A percentile compares a stretch with the other conserved stretches of the same genome.
Evolutionary conservation across 1,140 invertebrate species (phyloP).

Genomic region (Lasaia peninsularis): DNA sequence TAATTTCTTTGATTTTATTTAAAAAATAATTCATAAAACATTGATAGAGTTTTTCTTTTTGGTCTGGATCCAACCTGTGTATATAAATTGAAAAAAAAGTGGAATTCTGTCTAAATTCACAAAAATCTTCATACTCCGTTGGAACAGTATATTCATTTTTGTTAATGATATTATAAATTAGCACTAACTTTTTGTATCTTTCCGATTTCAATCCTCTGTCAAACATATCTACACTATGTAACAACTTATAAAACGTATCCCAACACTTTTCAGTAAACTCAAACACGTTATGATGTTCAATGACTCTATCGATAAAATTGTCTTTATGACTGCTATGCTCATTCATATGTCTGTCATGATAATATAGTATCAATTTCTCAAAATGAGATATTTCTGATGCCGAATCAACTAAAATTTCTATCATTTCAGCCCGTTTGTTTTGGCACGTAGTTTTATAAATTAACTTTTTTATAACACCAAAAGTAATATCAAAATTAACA

Average conservation of each 20-base stretch:
- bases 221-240: not conserved
- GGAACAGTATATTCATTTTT: constrained; percentile 23
- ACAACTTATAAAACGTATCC: not conserved
- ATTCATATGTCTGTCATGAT: not conserved
- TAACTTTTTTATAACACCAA: constrained; percentile 42
- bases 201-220: not conserved
- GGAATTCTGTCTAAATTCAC: constrained; percentile 18
- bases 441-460: not conserved
- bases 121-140: constrained; percentile 23
- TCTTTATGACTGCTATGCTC: not conserved
- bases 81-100: constrained; percentile 22
- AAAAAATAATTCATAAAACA: constrained; percentile 34
- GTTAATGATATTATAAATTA: not conserved
- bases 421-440: not conserved
- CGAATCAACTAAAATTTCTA: not conserved
- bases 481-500: constrained; percentile 41
- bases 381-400: not conserved
- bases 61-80: constrained; percentile 30
- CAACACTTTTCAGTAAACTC: not conserved
- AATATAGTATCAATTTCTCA: not conserved
- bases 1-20: constrained; percentile 27
- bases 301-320: not conserved
- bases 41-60: constrained; percentile 33
- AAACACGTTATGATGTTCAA: not conserved
- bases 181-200: not conserved